Conservation (phyloP, 2,113 vertebrate species). For the Nasalis larvatus region DNA sequence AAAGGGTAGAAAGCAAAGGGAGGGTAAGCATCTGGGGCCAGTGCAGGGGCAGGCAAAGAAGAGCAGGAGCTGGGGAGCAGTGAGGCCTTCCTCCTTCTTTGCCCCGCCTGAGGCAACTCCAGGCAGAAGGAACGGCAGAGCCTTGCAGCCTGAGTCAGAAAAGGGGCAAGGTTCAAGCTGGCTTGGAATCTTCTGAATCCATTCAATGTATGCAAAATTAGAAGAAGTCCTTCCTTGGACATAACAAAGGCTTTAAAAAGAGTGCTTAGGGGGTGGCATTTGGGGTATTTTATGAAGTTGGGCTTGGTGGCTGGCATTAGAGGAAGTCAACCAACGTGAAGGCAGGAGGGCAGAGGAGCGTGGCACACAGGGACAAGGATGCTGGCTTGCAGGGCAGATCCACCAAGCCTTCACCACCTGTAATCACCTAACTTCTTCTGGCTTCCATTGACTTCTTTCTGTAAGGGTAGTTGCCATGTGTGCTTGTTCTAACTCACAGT, state of each 20-base stretch:
- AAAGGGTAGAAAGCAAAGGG: not conserved
- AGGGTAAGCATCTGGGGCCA: not conserved
- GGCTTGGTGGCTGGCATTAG: not conserved
- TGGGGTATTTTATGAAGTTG: not conserved
- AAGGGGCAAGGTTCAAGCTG: not conserved
- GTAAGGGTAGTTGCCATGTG: accelerated
- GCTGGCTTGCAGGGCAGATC: not conserved
- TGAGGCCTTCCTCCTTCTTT: not conserved
- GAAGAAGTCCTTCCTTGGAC: not conserved
- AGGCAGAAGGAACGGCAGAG: not conserved
- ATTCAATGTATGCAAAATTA: not conserved
- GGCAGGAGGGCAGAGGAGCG: not conserved
- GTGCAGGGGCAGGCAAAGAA: not conserved
- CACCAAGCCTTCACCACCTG: not conserved
- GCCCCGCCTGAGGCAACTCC: not conserved
- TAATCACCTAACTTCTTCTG: not conserved
- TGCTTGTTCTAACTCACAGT: not conserved
- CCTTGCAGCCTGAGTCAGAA: not conserved
- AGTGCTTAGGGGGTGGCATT: too few species aligned
- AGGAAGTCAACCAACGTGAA: not conserved
- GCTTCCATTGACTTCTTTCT: not conserved
- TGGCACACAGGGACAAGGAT: not conserved
- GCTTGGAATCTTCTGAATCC: not conserved
- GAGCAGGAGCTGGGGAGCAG: not conserved
- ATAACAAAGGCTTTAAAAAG: not conserved